Conservation (phyloP, 2,113 vertebrate genomes). For the Colinus virginianus region DNA sequence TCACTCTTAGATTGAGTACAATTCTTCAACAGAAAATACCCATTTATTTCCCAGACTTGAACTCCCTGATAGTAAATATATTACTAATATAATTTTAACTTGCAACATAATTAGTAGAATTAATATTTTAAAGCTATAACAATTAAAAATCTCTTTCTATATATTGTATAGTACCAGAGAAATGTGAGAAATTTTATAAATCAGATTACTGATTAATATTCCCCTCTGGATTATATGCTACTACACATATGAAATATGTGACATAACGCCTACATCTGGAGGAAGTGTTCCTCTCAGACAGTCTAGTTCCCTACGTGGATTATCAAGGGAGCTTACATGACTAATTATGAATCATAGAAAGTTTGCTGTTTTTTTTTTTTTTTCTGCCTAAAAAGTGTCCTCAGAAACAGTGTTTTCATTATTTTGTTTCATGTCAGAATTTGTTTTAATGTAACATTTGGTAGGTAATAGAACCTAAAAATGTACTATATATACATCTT, state of each 20-base stretch:
- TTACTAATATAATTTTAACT: background rate
- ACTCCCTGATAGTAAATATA: background rate
- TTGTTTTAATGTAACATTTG: background rate
- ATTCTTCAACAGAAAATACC: background rate
- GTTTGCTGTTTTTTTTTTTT: background rate
- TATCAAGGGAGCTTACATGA: background rate
- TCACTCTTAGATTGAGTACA: background rate
- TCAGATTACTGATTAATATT: background rate
- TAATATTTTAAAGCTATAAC: background rate
- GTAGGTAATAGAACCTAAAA: background rate
- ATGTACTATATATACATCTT: background rate
- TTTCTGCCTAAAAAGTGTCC: background rate
- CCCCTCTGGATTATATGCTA: background rate
- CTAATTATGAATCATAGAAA: background rate
- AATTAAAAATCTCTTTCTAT: background rate
- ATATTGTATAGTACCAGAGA: background rate
- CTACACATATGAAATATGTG: background rate
- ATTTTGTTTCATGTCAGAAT: background rate
- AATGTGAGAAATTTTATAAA: background rate
- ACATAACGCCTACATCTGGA: background rate
- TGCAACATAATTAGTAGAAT: background rate
- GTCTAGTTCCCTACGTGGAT: background rate
- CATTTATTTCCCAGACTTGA: background rate
- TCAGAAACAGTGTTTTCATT: background rate
- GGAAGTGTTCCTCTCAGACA: background rate